These are phyloP conservation scores for Sebastolobus altivelis DNA, from an alignment of 2,797 vertebrate species.

Conservation along the genomic window DNA sequence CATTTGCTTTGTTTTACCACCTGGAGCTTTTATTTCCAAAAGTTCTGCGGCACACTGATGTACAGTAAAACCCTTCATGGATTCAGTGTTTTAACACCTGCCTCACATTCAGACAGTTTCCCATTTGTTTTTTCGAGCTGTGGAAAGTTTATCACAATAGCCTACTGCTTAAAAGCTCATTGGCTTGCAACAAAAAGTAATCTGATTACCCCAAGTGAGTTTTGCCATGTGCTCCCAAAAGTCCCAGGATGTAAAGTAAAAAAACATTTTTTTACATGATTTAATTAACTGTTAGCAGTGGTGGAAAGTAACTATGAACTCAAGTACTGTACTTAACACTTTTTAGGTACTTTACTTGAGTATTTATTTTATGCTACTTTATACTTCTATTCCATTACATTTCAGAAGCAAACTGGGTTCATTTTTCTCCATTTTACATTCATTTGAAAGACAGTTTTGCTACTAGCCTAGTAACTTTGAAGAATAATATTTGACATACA, in stretches of 20 bases:
- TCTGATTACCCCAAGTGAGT: neutral
- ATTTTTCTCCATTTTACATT: neutral
- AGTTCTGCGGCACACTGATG: conserved; percentile 2
- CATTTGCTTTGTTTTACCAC: conserved; percentile 9
- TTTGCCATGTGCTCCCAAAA: neutral
- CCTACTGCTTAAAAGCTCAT: too few species aligned
- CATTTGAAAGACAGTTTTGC: neutral
- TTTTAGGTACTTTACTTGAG: neutral
- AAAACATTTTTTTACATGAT: neutral
- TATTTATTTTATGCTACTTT: neutral
- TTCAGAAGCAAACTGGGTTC: neutral
- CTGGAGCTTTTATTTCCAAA: conserved; percentile 10
- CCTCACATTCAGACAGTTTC: neutral
- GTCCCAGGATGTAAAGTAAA: neutral
- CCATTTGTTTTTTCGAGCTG: neutral
- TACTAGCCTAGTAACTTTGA: neutral
- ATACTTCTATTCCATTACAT: neutral
- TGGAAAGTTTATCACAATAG: neutral
- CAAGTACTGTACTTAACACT: too few species aligned
- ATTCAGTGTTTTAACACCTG: conserved; percentile 3
- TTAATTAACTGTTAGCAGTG: neutral
- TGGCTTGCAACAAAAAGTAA: neutral
- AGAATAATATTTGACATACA: neutral
- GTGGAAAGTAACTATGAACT: neutral
- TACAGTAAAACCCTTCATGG: neutral